Conservation (phyloP, 2,797 vertebrate species). For the Poliocrania exsul region DNA sequence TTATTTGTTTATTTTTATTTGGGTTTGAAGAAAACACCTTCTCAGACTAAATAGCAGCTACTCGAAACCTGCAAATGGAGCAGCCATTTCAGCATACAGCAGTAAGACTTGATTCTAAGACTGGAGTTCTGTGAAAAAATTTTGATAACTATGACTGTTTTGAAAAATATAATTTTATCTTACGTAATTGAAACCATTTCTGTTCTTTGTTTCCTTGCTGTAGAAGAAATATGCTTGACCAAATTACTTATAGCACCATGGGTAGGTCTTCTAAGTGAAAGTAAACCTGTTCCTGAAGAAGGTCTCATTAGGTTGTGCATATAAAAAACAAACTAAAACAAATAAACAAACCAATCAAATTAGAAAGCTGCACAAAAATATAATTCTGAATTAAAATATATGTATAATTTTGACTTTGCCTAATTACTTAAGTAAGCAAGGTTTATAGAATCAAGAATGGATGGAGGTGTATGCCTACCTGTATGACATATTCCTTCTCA, state of each 20-base stretch:
- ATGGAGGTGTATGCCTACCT: accelerated
- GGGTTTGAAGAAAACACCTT: neutral
- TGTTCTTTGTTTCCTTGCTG: neutral
- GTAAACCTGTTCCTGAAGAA: neutral
- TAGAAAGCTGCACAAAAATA: neutral
- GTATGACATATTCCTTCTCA: neutral
- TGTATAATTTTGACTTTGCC: neutral
- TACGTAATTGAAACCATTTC: neutral
- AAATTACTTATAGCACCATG: neutral
- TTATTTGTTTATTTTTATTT: neutral
- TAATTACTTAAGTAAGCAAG: neutral
- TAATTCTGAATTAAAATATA: neutral
- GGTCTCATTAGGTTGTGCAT: neutral
- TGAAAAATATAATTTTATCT: neutral
- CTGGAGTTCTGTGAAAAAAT: neutral
- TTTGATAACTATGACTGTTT: neutral
- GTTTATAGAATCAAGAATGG: neutral
- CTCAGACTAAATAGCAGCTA: neutral
- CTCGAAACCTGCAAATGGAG: neutral
- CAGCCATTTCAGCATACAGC: neutral
- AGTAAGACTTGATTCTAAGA: neutral
- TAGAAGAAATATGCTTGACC: neutral
- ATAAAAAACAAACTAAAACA: neutral
- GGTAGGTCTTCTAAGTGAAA: neutral
- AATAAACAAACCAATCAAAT: accelerated